A percentile compares a stretch with the other conserved stretches of the same genome.
Conservation (phyloP, 1,140 invertebrate species). For the Andricus grossulariae region DNA sequence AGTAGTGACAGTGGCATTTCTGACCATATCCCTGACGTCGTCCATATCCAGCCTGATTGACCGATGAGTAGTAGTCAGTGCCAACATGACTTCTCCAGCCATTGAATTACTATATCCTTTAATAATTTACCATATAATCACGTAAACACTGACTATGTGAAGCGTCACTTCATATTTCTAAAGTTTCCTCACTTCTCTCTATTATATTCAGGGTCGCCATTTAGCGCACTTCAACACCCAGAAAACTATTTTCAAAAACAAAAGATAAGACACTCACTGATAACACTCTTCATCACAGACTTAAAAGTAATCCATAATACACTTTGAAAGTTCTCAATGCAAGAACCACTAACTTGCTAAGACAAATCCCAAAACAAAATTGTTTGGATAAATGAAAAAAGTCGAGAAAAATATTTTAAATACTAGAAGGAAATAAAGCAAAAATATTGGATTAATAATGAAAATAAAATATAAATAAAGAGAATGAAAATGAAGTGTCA, state of each 20-base stretch:
- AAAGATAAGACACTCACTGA: not conserved
- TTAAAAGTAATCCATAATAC: not conserved
- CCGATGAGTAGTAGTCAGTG: conserved; percentile 67
- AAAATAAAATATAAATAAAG: too few species aligned
- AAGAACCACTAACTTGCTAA: too few species aligned
- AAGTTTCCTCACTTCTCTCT: not conserved
- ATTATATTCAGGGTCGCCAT: conserved; percentile 5
- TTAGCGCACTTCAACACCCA: conserved; percentile 3
- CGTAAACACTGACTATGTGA: not conserved
- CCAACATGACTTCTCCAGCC: conserved; percentile 66
- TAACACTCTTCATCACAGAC: not conserved
- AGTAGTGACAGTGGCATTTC: conserved; percentile 71
- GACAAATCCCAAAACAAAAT: too few species aligned
- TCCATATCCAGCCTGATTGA: conserved; percentile 69
- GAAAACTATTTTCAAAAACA: conserved; percentile 3
- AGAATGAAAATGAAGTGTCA: too few species aligned
- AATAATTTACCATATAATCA: conserved; percentile 12
- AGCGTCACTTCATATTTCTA: conserved; percentile 5
- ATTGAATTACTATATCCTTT: conserved; percentile 37
- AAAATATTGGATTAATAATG: too few species aligned
- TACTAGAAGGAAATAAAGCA: too few species aligned
- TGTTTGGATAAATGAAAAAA: too few species aligned
- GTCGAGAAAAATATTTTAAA: too few species aligned
- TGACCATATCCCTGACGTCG: conserved; percentile 73
- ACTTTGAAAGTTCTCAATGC: not conserved